Evolutionary conservation across 2,113 vertebrate genomes (phyloP).

Genomic region (Vulpes vulpes): DNA sequence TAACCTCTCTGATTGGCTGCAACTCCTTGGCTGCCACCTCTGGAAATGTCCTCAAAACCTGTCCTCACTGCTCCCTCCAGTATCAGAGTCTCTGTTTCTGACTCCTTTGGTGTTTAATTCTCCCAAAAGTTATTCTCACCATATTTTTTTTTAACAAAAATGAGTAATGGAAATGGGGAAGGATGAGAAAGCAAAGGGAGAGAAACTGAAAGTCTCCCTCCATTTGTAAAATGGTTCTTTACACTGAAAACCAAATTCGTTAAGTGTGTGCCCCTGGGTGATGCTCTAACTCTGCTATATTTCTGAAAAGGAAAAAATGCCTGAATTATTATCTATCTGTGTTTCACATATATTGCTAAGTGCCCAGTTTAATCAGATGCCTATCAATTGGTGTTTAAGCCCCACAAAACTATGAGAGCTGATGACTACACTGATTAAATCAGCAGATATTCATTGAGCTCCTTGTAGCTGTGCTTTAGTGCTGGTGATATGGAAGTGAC

Average conservation of each 20-base stretch:
- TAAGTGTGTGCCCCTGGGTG: background rate
- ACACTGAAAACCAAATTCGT: background rate
- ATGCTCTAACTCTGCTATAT: background rate
- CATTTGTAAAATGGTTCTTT: slow-evolving; percentile 52
- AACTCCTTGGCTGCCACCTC: background rate
- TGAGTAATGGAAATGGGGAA: slow-evolving; percentile 59
- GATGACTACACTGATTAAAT: background rate
- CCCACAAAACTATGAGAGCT: background rate
- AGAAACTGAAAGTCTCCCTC: slow-evolving; percentile 68
- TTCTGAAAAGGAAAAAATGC: background rate
- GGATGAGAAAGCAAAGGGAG: slow-evolving; percentile 54
- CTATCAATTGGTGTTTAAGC: background rate
- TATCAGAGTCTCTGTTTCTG: background rate
- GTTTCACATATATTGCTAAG: background rate
- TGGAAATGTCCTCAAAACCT: background rate
- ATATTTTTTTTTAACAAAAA: slow-evolving; percentile 60
- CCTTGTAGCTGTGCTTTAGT: background rate
- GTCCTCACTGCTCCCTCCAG: background rate
- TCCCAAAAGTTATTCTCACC: slow-evolving; percentile 78
- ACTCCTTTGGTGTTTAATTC: slow-evolving; percentile 74
- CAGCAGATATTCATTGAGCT: background rate
- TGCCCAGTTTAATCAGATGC: background rate
- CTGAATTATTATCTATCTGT: background rate
- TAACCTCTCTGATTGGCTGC: background rate
- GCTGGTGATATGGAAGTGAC: background rate